These are phyloP conservation scores for Tetramorium simillimum DNA, from an alignment of 1,140 invertebrate species.

Conservation along the genomic window DNA sequence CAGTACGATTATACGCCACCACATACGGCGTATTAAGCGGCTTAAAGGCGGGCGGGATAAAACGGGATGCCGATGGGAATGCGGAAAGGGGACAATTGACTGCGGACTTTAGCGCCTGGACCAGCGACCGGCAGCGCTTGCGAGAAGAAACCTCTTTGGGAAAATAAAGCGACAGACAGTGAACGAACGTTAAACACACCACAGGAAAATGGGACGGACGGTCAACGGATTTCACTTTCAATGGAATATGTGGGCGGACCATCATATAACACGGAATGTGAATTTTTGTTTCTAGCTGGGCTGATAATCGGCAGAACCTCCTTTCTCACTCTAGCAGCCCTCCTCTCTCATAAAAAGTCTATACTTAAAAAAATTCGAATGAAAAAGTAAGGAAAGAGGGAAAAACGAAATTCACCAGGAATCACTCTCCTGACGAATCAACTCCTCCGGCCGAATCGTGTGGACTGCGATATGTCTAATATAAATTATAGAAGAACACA, in stretches of 20 bases:
- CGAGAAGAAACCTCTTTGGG: slow-evolving; percentile 48
- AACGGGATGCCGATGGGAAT: slow-evolving; percentile 43
- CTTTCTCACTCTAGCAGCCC: slow-evolving; percentile 31
- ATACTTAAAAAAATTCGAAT: slow-evolving; percentile 4
- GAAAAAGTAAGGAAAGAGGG: not conserved
- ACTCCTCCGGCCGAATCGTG: slow-evolving; percentile 9
- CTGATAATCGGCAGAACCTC: slow-evolving; percentile 61
- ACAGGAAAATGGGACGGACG: not conserved
- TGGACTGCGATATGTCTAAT: slow-evolving; percentile 9
- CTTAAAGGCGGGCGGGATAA: slow-evolving; percentile 64
- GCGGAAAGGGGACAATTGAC: slow-evolving; percentile 48
- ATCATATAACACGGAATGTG: slow-evolving; percentile 45
- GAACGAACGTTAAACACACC: slow-evolving; percentile 19
- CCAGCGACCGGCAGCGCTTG: slow-evolving; percentile 44
- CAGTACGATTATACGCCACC: slow-evolving; percentile 78
- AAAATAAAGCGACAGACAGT: slow-evolving; percentile 27
- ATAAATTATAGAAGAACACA: slow-evolving; percentile 16
- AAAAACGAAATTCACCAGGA: slow-evolving; percentile 23
- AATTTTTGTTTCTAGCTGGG: slow-evolving; percentile 68
- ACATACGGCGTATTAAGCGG: slow-evolving; percentile 67
- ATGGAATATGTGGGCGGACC: not conserved
- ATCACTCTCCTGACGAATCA: slow-evolving; percentile 8
- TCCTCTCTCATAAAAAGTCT: slow-evolving; percentile 2
- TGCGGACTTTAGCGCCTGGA: slow-evolving; percentile 62
- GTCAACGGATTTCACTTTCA: slow-evolving; percentile 4